Evolutionary conservation across 2,888 invertebrate genomes (phyloP).

Genomic region (Microplitis manilae): DNA sequence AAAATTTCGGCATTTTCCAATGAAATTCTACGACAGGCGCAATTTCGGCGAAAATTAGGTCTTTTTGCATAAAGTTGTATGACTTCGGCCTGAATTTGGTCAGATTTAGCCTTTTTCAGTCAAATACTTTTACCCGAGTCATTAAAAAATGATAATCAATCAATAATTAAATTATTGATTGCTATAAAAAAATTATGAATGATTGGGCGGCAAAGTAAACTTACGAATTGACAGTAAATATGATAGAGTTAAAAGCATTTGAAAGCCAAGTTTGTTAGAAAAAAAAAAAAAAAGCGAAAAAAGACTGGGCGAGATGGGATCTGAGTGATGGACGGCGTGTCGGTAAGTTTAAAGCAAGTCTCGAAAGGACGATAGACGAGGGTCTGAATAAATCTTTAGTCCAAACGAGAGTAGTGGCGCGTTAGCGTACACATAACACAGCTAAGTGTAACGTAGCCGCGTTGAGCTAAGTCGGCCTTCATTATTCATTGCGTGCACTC

Average conservation of each 20-base stretch:
- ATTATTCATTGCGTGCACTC: slow-evolving; percentile 25
- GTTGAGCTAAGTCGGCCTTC: not conserved
- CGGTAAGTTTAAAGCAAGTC: not conserved
- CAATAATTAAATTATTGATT: too few species aligned
- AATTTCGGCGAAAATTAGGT: too few species aligned
- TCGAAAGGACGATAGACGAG: not conserved
- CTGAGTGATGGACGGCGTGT: not conserved
- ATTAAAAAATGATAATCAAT: too few species aligned
- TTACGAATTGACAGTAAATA: not conserved
- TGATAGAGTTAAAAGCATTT: too few species aligned
- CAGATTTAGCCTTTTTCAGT: too few species aligned
- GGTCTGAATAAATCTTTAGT: slow-evolving; percentile 14
- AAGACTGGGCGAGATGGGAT: not conserved
- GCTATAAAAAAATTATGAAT: too few species aligned
- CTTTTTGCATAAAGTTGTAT: too few species aligned
- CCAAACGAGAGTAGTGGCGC: not conserved
- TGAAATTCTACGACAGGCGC: too few species aligned
- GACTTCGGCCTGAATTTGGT: too few species aligned
- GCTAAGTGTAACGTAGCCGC: too few species aligned
- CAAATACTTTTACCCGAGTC: too few species aligned
- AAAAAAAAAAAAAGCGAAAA: not conserved
- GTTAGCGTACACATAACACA: not conserved
- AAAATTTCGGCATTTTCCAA: too few species aligned
- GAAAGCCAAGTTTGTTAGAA: not conserved
- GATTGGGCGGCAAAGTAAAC: not conserved